Evolutionary conservation across 2,888 invertebrate species (phyloP), one percentile per base, ranked within the genome.

Genomic region (Epinotia ramella): DNA sequence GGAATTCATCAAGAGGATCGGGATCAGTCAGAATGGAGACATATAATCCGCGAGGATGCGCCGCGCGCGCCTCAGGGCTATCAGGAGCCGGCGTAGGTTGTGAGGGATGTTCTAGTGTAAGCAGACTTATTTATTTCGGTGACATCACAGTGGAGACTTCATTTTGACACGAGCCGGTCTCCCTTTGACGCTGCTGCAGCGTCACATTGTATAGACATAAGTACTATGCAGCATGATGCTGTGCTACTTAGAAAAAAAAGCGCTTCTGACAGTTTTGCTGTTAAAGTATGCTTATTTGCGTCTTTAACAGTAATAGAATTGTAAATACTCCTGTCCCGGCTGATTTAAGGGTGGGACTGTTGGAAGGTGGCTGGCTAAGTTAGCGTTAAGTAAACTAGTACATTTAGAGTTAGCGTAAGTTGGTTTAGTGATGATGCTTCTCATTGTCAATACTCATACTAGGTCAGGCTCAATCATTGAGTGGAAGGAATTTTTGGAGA

Each of bases 1-100:
- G 78, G 95, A 95, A 77, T 94, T 95, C 85, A 94, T 94, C 83
- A 95, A 95, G 89, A 86, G 95, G 82, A 94, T 94, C 6, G 94
- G 94, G 77, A 94, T 95, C 77, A 94, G 94, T 89, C 95, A 95
- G 88, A 95, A 95, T 83, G 95, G 94, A 28, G 95, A 95, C 79
- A 94, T 94, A 88, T 95, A 94, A 94, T 93, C 92, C 92, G 89
- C 89, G 81, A 92, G 88, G 86, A 85, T 80, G 93, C 94, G 94
- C 93, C 91, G 93, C 70, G 93, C 91, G 94, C 94, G 94, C 88
- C 93, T 93, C 84, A 89, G 90, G 90, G 93, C 93, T 87, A 81
- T 93, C 87, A 92, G 92, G 82, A 91, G 92, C 91, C 93, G 94
- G 88, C 91, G 89, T 88, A 93, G 94, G 94, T 94, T 94, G 94